Evolutionary conservation across 2,888 invertebrate genomes (phyloP), one percentile per base, ranked within the genome.

Genomic region (Itoplectis maculator): DNA sequence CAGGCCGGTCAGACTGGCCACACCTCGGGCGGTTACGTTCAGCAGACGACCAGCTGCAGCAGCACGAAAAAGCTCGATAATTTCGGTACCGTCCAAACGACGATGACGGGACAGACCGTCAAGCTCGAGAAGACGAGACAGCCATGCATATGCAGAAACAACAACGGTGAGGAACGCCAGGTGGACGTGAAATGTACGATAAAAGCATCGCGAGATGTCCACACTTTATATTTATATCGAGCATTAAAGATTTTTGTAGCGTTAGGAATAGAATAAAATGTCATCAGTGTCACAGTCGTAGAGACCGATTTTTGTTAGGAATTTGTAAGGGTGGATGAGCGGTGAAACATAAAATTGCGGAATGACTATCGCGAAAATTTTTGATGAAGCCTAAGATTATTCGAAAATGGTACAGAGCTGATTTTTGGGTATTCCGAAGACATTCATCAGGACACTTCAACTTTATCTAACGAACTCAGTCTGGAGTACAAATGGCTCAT

Each of bases 41-140:
- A 88, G 82, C 82, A 82, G 72, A 82, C 82, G 8, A 82, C 81
- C 56, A 84, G 79, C 74, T 83, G 72, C 77, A 83, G 70, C 74
- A 79, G 75, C 23, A 83, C 87, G 75, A 92, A 92, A 86, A 91
- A 91, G 79, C 89, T 91, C 68, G 91, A 91, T 80, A 90, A 91
- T 85, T 91, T 90, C 84, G 88, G 91, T 61, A 87, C 90, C 54
- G 88, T 89, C 80, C 92, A 92, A 87, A 82, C 82, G 11, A 82
- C 82, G 63, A 81, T 73, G 47, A 82, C 76, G 47, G 91, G 91
- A 83, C 91, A 92, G 84, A 91, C 91, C 23, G 90, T 92, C 76
- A 92, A 92, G 87, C 87, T 92, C 85, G 92, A 92, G 87, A 92
- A 91, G 77, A 87, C 86, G 70, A 88, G 90, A 84, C 91, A 91